Base-by-base conservation (phyloP, 2,797 vertebrate genomes). In the Loris lydekkerianus region DNA sequence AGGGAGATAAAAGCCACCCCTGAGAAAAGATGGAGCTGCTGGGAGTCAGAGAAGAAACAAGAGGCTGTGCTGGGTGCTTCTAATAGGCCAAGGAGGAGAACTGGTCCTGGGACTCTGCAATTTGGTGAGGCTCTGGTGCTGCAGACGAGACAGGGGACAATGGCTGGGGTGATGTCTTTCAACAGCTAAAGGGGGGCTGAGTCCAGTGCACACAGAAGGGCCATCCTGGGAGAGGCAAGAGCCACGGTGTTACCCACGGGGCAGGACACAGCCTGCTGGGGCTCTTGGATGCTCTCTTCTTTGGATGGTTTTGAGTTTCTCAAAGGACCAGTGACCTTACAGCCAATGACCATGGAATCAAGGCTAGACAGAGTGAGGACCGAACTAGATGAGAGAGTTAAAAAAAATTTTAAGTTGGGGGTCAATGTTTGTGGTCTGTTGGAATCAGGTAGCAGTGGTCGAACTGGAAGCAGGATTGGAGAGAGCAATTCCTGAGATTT, bases 191-290 rank as follows among this genome's bases (percentile, higher is more conserved):
- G 61, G n/a, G 7, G 20, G 37, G 21, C n/a, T 43, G 65, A 58
- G 75, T 18, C 21, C 40, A 58, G 31, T 7, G 17, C 7, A 15
- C 37, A 21, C 0, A 0, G 18, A 3, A 40, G n/a, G 37, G 17
- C 37, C 10, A 46, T 37, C 40, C 43, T 1, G 8, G 34, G 25
- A 63, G 10, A 70, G 60, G 37, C 4, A 11, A 63, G 40, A 75
- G 58, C n/a, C n/a, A 5, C 0, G 9, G 9, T 14, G 7, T 29
- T 0, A 1, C 10, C 3, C 23, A 56, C 1, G 18, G 2, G 4
- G 21, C 29, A 5, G 49, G 40, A 10, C 7, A 2, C 27, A 65
- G 20, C 18, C 7, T 13, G 29, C 14, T 8, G 2, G 21, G 14
- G 10, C 43, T 69, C 5, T 18, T 0, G 0, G 4, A 18, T 20